Evolutionary conservation across 2,888 invertebrate genomes (phyloP), one percentile per base, ranked within the genome.

Genomic region (Aethes cnicana): DNA sequence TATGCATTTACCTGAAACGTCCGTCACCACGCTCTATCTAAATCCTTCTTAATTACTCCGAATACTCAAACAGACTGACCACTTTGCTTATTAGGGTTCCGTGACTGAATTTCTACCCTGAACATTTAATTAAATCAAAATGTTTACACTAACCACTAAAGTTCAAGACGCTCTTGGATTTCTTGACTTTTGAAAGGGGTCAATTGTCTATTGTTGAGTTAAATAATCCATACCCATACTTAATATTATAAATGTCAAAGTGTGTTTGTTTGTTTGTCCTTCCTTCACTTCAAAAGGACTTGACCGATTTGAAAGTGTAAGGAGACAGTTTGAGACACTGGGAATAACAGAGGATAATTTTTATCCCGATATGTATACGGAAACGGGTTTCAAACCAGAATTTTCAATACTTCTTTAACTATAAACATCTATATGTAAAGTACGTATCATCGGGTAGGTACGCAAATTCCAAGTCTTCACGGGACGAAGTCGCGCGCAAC

Each of bases 1-100:
- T 52, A 52, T 23, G 23, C 21, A 18, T 11, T 23, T 33, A 39
- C 46, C 52, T 46, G 46, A 20, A 23, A 36, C 37, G 46, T 39
- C 39, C 33, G 43, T 50, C 43, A 43, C 36, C 36, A 6, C 30
- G 23, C 9, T 30, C 2, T n/a, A 28, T 46, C 52, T 46, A 46
- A 52, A 52, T 52, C 44, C 52, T 46, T 46, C 39, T 52, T 52
- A 52, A 52, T 52, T 52, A 52, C 52, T 52, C 32, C 46, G 33
- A 46, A 52, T 39, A 52, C 52, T 46, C 44, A 39, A 52, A 52
- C 52, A 25, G 44, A 52, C 36, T 44, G 46, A 46, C 52, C 52
- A 33, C 46, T 52, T 33, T 20, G 52, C 52, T 52, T 52, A 46
- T 46, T 46, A 46, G 26, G 52, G 52, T 39, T 46, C 44, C 36